Evolutionary conservation across 2,888 invertebrate genomes (phyloP).

Genomic region (Cryptophagus acutangulus): DNA sequence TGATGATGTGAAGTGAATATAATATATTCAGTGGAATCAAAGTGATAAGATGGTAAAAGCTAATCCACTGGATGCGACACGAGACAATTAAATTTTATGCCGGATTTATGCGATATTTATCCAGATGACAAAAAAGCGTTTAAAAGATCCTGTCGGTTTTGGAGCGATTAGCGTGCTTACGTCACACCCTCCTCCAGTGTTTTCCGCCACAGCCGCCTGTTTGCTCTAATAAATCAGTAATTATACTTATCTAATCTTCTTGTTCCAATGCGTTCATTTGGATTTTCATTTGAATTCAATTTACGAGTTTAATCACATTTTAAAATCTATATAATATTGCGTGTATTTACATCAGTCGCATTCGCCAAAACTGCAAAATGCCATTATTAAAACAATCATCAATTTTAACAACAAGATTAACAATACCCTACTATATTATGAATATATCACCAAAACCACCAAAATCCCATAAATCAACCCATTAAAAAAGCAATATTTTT

Average conservation of each 20-base stretch:
- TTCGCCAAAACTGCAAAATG: conserved; percentile 9
- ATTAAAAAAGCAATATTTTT: no score
- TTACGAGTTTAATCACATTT: conserved; percentile 39
- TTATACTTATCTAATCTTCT: conserved; percentile 47
- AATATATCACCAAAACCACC: no score
- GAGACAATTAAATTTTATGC: no score
- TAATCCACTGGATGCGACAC: no score
- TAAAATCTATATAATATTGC: conserved; percentile 34
- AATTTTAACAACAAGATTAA: conserved; percentile 13
- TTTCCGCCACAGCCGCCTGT: conserved; percentile 20
- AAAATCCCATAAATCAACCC: no score
- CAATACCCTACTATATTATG: no score
- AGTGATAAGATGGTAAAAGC: no score
- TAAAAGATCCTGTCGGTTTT: no score
- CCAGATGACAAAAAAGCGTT: no score
- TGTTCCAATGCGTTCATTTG: conserved; percentile 42
- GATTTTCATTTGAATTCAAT: conserved; percentile 41
- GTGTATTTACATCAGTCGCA: conserved; percentile 25
- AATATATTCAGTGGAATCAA: no score
- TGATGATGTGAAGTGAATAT: no score
- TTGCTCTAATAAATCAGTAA: conserved; percentile 45
- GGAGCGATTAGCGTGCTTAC: conserved; percentile 1
- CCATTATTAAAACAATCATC: conserved; percentile 11
- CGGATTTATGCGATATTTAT: no score
- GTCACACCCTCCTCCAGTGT: conserved; percentile 1